Conservation (phyloP, 64 coral and sea anemone genomes). For the Catalaphyllia jardinei region DNA sequence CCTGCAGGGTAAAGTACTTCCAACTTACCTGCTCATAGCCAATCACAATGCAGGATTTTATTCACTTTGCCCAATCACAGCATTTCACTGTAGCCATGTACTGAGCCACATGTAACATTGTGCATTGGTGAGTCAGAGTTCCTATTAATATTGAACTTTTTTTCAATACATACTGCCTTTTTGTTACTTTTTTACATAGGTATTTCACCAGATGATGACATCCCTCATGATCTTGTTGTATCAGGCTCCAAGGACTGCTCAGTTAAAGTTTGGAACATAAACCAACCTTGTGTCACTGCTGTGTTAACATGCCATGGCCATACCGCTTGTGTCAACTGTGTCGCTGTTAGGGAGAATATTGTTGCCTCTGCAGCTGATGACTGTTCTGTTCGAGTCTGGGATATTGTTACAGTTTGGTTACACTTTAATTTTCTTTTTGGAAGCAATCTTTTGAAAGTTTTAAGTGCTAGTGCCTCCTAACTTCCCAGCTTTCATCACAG, state of each 20-base stretch:
- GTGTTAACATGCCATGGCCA: constrained; percentile 9
- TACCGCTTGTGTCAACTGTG: constrained; percentile 23
- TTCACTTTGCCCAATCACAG: too few species aligned
- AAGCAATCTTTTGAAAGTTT: not conserved
- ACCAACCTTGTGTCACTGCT: not conserved
- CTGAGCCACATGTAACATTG: too few species aligned
- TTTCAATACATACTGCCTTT: too few species aligned
- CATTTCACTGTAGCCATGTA: too few species aligned
- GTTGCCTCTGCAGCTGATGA: constrained; percentile 26
- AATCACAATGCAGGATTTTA: too few species aligned
- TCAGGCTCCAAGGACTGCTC: constrained; percentile 78
- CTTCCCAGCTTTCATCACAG: too few species aligned
- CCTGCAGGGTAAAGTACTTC: too few species aligned
- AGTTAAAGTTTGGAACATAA: constrained; percentile 74
- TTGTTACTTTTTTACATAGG: constrained; percentile 18
- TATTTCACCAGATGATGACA: constrained; percentile 23
- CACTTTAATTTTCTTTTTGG: not conserved
- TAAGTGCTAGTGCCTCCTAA: not conserved
- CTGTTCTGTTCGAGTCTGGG: constrained; percentile 38
- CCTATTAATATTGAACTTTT: too few species aligned
- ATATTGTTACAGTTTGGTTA: constrained; percentile 31
- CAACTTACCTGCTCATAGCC: too few species aligned
- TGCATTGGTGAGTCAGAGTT: too few species aligned
- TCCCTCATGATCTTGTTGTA: constrained; percentile 68
- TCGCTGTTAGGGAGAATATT: constrained; percentile 9